Evolutionary conservation across 2,888 invertebrate genomes (phyloP).

Genomic region (Cordilura impudica): DNA sequence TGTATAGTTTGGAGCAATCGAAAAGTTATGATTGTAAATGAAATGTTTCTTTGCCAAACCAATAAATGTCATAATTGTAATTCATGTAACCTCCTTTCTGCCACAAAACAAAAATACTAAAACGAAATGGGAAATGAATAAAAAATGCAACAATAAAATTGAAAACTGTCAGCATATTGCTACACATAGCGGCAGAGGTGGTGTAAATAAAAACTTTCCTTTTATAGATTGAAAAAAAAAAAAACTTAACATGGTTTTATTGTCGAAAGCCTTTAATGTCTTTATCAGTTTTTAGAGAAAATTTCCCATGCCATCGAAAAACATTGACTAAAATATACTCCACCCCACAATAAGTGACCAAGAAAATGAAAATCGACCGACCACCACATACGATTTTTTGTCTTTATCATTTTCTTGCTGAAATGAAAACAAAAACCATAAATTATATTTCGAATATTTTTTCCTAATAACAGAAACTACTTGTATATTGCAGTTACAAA

Average conservation of each 20-base stretch:
- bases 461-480: neutral
- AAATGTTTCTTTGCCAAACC: conserved; percentile 3
- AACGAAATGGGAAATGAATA: neutral
- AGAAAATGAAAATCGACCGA: conserved; percentile 45
- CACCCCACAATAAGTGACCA: conserved; percentile 54
- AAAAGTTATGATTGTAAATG: neutral
- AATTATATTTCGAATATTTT: conserved; percentile 29
- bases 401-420: conserved; percentile 5
- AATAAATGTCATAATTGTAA: conserved; percentile 46
- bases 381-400: conserved; percentile 41
- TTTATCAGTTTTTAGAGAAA: conserved; percentile 35
- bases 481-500: neutral
- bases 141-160: neutral
- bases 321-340: conserved; percentile 14
- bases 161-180: neutral
- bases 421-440: conserved; percentile 42
- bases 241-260: conserved; percentile 32
- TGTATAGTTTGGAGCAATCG: conserved; percentile 14
- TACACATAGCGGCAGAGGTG: neutral
- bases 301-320: conserved; percentile 33
- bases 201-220: conserved; percentile 35
- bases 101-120: neutral
- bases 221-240: conserved; percentile 28
- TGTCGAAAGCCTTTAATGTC: conserved; percentile 50
- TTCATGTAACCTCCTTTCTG: conserved; percentile 45